Conservation (phyloP, 2,113 vertebrate genomes). For the Hassar affinis region DNA sequence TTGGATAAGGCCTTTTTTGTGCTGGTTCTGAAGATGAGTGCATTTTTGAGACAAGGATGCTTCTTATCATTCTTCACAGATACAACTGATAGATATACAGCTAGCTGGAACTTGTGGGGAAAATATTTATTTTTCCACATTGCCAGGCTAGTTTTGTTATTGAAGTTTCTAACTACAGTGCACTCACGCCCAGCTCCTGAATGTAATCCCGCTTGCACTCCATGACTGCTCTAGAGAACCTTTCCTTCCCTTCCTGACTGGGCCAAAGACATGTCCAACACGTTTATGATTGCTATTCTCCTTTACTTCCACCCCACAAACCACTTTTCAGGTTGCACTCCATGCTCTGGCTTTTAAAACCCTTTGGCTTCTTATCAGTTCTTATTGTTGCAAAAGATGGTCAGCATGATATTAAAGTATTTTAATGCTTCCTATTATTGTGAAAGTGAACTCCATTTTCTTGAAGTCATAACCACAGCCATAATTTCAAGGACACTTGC, state of each 20-base stretch:
- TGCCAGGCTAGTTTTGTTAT: constrained; percentile 16
- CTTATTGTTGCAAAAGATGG: constrained; percentile 55
- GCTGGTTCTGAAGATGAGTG: constrained; percentile 28
- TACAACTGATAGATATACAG: constrained; percentile 39
- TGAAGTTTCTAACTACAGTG: not conserved
- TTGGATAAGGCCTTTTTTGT: constrained; percentile 38
- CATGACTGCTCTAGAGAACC: too few species aligned
- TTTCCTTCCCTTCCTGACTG: not conserved
- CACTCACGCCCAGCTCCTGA: not conserved
- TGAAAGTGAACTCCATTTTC: constrained; percentile 48
- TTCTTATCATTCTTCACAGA: constrained; percentile 51
- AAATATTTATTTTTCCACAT: constrained; percentile 7
- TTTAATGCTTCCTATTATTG: constrained; percentile 69
- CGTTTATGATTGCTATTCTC: constrained; percentile 56
- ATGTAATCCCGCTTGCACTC: not conserved
- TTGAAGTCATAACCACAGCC: constrained; percentile 41
- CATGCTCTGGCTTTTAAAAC: constrained; percentile 40
- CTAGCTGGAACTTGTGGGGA: constrained; percentile 40
- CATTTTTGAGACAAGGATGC: constrained; percentile 49
- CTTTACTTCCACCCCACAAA: not conserved
- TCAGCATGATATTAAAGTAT: constrained; percentile 55
- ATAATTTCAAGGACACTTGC: constrained; percentile 47
- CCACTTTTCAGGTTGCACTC: constrained; percentile 44
- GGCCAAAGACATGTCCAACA: not conserved
- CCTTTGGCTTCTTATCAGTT: constrained; percentile 33